phyloP scores from a whole-genome alignment of 1,140 invertebrate genomes.

The Sminthurinus signatus region DNA sequence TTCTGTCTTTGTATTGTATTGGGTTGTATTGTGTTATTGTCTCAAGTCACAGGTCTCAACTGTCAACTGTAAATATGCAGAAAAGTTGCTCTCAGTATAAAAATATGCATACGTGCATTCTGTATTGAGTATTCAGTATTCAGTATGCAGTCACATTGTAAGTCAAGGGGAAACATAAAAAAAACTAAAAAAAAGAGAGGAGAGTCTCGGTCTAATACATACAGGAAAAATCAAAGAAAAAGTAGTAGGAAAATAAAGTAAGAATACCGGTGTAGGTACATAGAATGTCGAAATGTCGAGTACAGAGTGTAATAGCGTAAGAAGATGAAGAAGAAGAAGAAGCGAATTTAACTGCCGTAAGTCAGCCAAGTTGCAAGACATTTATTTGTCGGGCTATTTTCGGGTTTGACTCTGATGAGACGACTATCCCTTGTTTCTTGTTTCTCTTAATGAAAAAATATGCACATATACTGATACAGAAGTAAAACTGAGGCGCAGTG shows the following conservation, averaged over 20 bases:
- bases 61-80: no score
- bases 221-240: neutral
- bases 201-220: neutral
- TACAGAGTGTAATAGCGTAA: no score
- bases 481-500: no score
- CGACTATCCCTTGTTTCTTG: slow-evolving; percentile 16
- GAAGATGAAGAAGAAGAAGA: slow-evolving; percentile 14
- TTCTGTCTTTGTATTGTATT: no score
- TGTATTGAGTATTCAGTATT: no score
- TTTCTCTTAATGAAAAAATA: slow-evolving; percentile 26
- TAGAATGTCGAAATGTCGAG: no score
- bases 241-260: slow-evolving; percentile 8
- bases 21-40: no score
- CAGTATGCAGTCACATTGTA: no score
- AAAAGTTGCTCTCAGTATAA: no score
- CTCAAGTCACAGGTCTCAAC: no score
- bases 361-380: slow-evolving; percentile 29
- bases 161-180: neutral
- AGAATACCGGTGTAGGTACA: slow-evolving; percentile 11
- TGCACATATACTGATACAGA: no score
- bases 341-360: slow-evolving; percentile 22
- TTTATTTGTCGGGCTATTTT: slow-evolving; percentile 27
- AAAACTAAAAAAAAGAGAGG: neutral
- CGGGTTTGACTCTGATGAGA: slow-evolving; percentile 22
- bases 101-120: no score